Percentiles rank a stretch among this genome's conserved stretches.
phyloP scores from a whole-genome alignment of 2,113 vertebrate species.

The Octodon degus region DNA sequence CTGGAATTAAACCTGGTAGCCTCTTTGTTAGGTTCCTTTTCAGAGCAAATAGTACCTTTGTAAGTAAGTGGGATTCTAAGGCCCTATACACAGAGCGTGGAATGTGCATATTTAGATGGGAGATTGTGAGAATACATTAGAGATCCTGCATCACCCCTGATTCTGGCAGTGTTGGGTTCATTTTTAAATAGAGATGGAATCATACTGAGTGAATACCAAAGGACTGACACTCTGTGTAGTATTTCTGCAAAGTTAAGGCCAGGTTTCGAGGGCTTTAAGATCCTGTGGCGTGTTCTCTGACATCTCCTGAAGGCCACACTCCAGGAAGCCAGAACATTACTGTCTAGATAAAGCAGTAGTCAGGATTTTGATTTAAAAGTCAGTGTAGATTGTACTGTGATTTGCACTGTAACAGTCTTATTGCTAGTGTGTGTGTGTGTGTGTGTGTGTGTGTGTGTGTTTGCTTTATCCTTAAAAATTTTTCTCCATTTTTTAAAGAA shows the following conservation, averaged over 20 bases:
- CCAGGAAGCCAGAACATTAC: neutral
- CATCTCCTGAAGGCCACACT: neutral
- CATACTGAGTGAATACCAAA: neutral
- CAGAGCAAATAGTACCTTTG: neutral
- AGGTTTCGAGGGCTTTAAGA: neutral
- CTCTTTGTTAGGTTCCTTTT: neutral
- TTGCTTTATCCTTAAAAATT: neutral
- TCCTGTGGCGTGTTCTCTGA: neutral
- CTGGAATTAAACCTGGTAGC: neutral
- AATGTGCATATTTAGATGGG: neutral
- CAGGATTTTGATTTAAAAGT: neutral
- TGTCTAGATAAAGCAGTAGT: neutral
- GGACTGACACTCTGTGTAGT: neutral
- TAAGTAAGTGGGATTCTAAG: neutral
- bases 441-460: neutral
- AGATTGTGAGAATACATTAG: neutral
- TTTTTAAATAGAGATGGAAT: neutral
- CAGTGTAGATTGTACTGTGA: neutral
- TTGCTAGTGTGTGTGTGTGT: neutral
- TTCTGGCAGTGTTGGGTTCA: neutral
- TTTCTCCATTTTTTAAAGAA: neutral
- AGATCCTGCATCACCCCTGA: neutral
- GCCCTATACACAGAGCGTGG: neutral
- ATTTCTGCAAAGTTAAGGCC: neutral
- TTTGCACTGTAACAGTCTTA: neutral